phyloP scores from a whole-genome alignment of 2,888 invertebrate genomes.

The Brenthis hecate region DNA sequence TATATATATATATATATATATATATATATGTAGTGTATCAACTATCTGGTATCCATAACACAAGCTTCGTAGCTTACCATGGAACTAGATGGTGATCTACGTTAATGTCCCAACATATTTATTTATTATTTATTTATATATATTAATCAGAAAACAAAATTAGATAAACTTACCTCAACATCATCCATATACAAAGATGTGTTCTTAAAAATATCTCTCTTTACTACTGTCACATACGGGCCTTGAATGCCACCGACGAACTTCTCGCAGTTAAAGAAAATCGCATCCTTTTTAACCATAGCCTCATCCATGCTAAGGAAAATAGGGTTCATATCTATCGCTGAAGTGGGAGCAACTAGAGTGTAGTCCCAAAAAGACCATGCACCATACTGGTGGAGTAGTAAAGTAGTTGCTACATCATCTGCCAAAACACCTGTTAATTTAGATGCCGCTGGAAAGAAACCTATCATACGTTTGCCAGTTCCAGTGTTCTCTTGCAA shows the following conservation, averaged over 20 bases:
- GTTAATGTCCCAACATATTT: too few species aligned
- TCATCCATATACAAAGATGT: conserved; percentile 65
- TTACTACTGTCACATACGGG: conserved; percentile 84
- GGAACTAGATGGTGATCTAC: too few species aligned
- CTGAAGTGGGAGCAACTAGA: conserved; percentile 89
- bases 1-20: too few species aligned
- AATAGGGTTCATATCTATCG: conserved; percentile 92
- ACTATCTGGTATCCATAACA: too few species aligned
- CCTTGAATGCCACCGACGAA: conserved; percentile 95
- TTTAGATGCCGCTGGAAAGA: conserved; percentile 93
- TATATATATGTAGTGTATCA: too few species aligned
- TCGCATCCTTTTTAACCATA: conserved; percentile 92
- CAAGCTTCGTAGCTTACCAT: too few species aligned
- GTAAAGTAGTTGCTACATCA: conserved; percentile 89
- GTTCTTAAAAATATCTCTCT: conserved; percentile 75
- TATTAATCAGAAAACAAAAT: background rate
- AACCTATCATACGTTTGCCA: conserved; percentile 89
- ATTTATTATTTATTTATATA: too few species aligned
- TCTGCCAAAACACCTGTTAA: conserved; percentile 94
- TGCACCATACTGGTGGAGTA: conserved; percentile 91
- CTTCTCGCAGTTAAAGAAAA: conserved; percentile 95
- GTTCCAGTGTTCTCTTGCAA: conserved; percentile 84
- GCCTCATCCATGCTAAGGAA: conserved; percentile 85
- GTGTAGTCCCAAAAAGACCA: conserved; percentile 96
- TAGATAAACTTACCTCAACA: conserved; percentile 66